Evolutionary conservation across 2,888 invertebrate species (phyloP).

Genomic region (Zelleria hepariella): DNA sequence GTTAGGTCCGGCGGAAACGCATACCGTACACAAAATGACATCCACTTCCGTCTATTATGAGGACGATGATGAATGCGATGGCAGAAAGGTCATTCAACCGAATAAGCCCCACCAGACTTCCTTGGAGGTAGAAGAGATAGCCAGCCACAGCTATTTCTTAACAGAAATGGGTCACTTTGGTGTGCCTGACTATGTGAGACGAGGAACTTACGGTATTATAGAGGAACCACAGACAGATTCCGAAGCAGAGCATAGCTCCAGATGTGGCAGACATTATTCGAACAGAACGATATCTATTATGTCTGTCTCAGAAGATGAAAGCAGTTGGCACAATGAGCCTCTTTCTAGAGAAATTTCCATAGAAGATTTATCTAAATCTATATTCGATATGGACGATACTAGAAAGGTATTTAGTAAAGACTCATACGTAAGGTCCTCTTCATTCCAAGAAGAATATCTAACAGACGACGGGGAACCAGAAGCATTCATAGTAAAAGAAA

Average conservation of each 20-base stretch:
- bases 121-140: slow-evolving; percentile 73
- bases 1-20: slow-evolving; percentile 78
- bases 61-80: slow-evolving; percentile 66
- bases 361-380: slow-evolving; percentile 69
- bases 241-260: slow-evolving; percentile 58
- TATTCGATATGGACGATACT: slow-evolving; percentile 63
- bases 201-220: slow-evolving; percentile 62
- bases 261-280: slow-evolving; percentile 34
- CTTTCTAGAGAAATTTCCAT: slow-evolving; percentile 72
- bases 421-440: slow-evolving; percentile 55
- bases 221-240: slow-evolving; percentile 68
- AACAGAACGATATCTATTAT: slow-evolving; percentile 76
- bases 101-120: slow-evolving; percentile 66
- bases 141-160: slow-evolving; percentile 71
- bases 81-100: slow-evolving; percentile 56
- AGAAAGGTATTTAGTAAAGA: slow-evolving; percentile 67
- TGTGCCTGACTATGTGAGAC: slow-evolving; percentile 54
- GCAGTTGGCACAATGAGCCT: slow-evolving; percentile 66
- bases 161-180: slow-evolving; percentile 65
- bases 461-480: slow-evolving; percentile 51
- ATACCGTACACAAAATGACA: slow-evolving; percentile 76
- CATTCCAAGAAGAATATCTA: slow-evolving; percentile 62
- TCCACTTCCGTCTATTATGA: slow-evolving; percentile 72
- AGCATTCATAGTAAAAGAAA: slow-evolving; percentile 49
- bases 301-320: slow-evolving; percentile 76